These are phyloP conservation scores for Agelas oroides DNA, from an alignment of 37 sponge, comb jelly and placozoan species.

Conservation along the genomic window DNA sequence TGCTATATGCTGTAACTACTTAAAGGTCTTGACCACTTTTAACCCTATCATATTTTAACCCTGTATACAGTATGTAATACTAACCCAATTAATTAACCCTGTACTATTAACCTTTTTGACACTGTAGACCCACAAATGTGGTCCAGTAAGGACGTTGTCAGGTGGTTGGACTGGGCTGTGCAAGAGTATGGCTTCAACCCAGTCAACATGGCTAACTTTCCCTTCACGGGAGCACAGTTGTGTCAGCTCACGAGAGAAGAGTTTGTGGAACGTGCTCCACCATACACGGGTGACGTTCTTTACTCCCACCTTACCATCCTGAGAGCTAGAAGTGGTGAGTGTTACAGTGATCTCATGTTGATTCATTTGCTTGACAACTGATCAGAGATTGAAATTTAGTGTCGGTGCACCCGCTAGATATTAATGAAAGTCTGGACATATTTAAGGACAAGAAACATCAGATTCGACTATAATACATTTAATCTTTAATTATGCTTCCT, in stretches of 20 bases:
- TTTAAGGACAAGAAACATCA: too few species aligned
- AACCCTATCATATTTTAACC: too few species aligned
- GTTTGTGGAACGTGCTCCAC: conserved; percentile 63
- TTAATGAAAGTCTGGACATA: too few species aligned
- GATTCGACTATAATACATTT: too few species aligned
- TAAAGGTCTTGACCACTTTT: too few species aligned
- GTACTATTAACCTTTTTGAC: too few species aligned
- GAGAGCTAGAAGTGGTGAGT: conserved; percentile 28
- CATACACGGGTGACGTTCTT: conserved; percentile 78
- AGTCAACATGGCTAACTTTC: conserved; percentile 51
- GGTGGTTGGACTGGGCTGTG: conserved; percentile 78
- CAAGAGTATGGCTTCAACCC: conserved; percentile 66
- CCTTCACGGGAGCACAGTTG: conserved; percentile 64
- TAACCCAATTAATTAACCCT: too few species aligned
- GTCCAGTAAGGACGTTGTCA: conserved; percentile 57
- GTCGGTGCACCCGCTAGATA: background rate
- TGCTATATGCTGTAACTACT: too few species aligned
- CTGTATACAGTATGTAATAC: too few species aligned
- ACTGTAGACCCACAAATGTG: conserved; percentile 76
- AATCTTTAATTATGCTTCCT: too few species aligned
- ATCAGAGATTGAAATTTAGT: background rate
- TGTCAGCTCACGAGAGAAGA: conserved; percentile 64
- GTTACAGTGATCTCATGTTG: background rate
- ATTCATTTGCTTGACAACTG: background rate
- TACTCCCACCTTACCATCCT: conserved; percentile 63